Percentiles rank a stretch among this genome's conserved stretches.
Evolutionary conservation across 1,140 invertebrate genomes (phyloP).

Genomic region (Anastatus disparis): DNA sequence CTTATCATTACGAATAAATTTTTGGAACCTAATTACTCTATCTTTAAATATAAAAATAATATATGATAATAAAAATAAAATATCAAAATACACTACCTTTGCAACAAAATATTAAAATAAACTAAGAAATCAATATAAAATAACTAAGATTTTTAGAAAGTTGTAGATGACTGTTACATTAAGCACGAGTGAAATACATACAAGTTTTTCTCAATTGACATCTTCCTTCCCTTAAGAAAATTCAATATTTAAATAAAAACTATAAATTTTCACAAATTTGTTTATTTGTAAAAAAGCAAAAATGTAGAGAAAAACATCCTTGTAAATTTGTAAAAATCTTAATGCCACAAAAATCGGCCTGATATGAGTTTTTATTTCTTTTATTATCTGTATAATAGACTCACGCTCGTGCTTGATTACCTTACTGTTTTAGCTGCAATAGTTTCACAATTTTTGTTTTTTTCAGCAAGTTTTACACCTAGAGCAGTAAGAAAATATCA

Average conservation of each 20-base stretch:
- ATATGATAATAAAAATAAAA: not conserved
- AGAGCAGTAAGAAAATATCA: slow-evolving; percentile 41
- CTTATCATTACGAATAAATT: too few species aligned
- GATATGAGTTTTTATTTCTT: slow-evolving; percentile 26
- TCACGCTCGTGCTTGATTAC: slow-evolving; percentile 27
- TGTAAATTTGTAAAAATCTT: slow-evolving; percentile 21
- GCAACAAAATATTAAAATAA: too few species aligned
- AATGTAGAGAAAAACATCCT: not conserved
- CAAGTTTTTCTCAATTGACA: slow-evolving; percentile 12
- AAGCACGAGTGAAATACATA: slow-evolving; percentile 1
- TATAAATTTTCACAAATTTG: too few species aligned
- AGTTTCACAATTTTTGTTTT: slow-evolving; percentile 3
- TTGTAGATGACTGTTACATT: slow-evolving; percentile 25
- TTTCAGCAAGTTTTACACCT: slow-evolving; percentile 16
- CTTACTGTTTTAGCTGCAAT: not conserved
- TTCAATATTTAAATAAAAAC: too few species aligned
- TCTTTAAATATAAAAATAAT: slow-evolving; percentile 2
- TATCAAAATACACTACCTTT: too few species aligned
- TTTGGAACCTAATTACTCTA: too few species aligned
- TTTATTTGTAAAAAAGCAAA: not conserved
- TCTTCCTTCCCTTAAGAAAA: too few species aligned
- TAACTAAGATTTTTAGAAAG: too few species aligned
- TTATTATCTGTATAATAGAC: not conserved
- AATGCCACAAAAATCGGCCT: slow-evolving; percentile 17
- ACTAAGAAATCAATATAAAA: too few species aligned